Percentiles rank a stretch among this genome's conserved stretches.
Evolutionary conservation across 2,113 vertebrate genomes (phyloP).

Genomic region (Axis porcinus): DNA sequence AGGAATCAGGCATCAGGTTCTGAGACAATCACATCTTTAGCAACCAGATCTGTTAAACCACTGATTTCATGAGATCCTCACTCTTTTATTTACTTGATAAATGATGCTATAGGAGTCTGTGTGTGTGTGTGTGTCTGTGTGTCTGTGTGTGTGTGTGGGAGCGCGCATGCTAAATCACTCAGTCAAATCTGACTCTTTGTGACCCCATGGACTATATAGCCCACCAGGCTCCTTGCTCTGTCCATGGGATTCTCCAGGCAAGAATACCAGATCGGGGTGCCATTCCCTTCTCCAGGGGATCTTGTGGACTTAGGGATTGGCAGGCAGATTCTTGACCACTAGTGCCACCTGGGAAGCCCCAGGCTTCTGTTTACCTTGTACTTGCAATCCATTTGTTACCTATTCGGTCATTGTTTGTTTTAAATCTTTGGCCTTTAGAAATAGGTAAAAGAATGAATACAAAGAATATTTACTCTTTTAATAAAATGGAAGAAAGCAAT

Average conservation of each 20-base stretch:
- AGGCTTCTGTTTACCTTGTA: not conserved
- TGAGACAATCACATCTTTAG: not conserved
- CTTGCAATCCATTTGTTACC: not conserved
- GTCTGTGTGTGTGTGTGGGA: rapidly evolving
- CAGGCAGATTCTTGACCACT: not conserved
- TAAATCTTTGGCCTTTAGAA: not conserved
- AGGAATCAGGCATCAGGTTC: not conserved
- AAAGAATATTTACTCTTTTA: not conserved
- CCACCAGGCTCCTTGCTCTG: not conserved
- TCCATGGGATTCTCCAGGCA: not conserved
- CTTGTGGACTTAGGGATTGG: not conserved
- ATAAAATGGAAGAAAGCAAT: not conserved
- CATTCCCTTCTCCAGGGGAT: not conserved
- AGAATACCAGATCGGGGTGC: not conserved
- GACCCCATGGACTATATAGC: not conserved
- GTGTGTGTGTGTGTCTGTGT: too few species aligned
- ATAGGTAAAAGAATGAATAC: not conserved
- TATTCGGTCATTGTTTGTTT: not conserved
- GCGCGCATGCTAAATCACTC: not conserved
- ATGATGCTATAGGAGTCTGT: not conserved
- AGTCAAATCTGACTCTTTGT: not conserved
- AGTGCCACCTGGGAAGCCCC: not conserved
- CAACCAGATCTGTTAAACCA: not conserved
- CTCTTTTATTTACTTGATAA: not conserved
- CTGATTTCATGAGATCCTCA: not conserved